Conservation (phyloP, 2,888 invertebrate genomes). For the Gibbula magus region DNA sequence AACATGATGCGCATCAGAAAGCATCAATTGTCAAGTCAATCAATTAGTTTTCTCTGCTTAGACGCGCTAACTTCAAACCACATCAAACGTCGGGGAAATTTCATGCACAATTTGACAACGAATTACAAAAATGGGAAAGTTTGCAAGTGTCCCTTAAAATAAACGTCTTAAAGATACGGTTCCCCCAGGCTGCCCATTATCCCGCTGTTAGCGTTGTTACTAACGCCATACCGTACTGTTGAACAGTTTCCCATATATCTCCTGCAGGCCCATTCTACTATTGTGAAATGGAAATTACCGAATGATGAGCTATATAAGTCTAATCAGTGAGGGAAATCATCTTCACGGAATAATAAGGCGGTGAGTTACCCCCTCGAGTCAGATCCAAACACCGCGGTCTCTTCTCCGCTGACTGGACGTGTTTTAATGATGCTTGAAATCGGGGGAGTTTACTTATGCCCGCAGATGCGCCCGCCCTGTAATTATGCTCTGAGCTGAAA, state of each 20-base stretch:
- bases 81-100: background rate
- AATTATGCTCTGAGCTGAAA: no score
- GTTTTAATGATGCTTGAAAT: no score
- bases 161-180: background rate
- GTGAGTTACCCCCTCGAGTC: no score
- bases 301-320: background rate
- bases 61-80: slow-evolving; percentile 4
- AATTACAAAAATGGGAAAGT: slow-evolving; percentile 1
- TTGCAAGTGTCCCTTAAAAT: background rate
- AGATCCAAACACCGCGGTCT: no score
- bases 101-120: slow-evolving; percentile 16
- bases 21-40: background rate
- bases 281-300: background rate
- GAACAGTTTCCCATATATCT: background rate
- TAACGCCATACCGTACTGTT: background rate
- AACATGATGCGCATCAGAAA: slow-evolving; percentile 11
- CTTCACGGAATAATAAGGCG: no score
- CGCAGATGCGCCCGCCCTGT: no score
- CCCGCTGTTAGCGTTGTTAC: background rate
- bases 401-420: no score
- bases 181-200: background rate
- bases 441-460: no score
- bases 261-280: background rate
- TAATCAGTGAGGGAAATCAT: background rate
- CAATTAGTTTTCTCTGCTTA: background rate